phyloP scores from a whole-genome alignment of 2,888 invertebrate genomes.

The Seira sanloemensis region DNA sequence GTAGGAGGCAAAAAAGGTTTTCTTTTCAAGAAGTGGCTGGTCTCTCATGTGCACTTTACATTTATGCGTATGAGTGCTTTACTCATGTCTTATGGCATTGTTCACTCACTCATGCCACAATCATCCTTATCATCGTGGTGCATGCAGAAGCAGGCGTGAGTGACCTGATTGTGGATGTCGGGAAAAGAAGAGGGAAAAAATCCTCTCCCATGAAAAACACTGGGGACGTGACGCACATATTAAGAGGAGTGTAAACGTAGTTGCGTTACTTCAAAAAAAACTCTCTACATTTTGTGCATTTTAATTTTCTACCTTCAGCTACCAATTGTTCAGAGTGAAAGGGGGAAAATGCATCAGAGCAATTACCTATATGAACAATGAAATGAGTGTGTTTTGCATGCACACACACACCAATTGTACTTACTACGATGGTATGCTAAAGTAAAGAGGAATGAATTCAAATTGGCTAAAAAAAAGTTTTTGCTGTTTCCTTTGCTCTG shows the following conservation, averaged over 20 bases:
- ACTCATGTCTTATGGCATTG: not conserved
- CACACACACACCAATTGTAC: too few species aligned
- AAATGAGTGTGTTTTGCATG: not conserved
- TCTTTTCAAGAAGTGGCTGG: not conserved
- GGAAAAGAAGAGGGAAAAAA: not conserved
- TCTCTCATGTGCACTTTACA: not conserved
- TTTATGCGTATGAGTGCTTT: not conserved
- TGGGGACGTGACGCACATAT: too few species aligned
- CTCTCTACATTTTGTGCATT: not conserved
- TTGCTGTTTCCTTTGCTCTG: slow-evolving; percentile 36
- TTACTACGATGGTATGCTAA: too few species aligned
- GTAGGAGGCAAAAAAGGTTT: not conserved
- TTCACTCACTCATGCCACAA: not conserved
- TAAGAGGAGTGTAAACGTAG: too few species aligned
- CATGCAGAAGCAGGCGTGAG: not conserved
- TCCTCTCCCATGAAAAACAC: too few species aligned
- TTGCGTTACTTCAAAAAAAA: not conserved
- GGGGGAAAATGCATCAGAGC: not conserved
- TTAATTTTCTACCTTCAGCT: not conserved
- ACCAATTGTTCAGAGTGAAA: not conserved
- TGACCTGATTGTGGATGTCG: not conserved
- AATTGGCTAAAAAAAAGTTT: slow-evolving; percentile 30
- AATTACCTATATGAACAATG: not conserved
- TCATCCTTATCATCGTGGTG: not conserved
- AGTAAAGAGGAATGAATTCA: slow-evolving; percentile 6